Evolutionary conservation across 2,113 vertebrate species (phyloP), one percentile per base, ranked within the genome.

Genomic region (Calidris pygmaea): DNA sequence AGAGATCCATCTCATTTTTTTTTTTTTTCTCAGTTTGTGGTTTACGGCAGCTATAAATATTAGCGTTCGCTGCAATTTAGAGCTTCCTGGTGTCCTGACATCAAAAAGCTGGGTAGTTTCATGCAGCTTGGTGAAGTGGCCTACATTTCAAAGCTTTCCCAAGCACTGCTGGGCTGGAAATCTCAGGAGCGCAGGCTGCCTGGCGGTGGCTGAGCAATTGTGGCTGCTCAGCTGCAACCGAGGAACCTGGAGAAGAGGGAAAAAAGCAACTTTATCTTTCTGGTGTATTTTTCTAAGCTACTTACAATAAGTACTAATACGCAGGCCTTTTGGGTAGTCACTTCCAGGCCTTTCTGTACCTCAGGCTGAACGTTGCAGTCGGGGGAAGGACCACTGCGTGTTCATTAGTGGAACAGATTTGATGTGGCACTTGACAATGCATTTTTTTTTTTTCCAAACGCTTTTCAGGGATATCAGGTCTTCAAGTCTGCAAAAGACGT

Each of bases 61-160:
- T 5, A 53, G 34, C 27, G 85, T 84, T 85, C 59, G 14, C 15
- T 34, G 53, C 62, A 72, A 7, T 62, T 82, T 47, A 68, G 65
- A 79, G 52, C 43, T 91, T 76, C 45, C 62, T 75, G 14, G 9
- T 43, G 67, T 60, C 67, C 76, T 90, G 73, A 60, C 58, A 58
- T 72, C 84, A 94, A 82, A 53, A 63, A 71, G 9, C 48, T 76
- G 29, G 22, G 73, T 62, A 66, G 43, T 78, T 96, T 76, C 58
- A 10, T 37, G 67, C 17, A 23, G 16, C 37, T 82, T 48, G 27
- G 21, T 78, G 87, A 60, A 82, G 59, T 37, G 58, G 8, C 34
- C 70, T 85, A 7, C 15, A 41, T 85, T 79, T 75, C 89, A 89
- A 82, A 75, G 65, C 52, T 92, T n/a, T 84, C 50, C 62, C 76